phyloP scores from a whole-genome alignment of 1,140 invertebrate species.

The Pteromalus puparum region DNA sequence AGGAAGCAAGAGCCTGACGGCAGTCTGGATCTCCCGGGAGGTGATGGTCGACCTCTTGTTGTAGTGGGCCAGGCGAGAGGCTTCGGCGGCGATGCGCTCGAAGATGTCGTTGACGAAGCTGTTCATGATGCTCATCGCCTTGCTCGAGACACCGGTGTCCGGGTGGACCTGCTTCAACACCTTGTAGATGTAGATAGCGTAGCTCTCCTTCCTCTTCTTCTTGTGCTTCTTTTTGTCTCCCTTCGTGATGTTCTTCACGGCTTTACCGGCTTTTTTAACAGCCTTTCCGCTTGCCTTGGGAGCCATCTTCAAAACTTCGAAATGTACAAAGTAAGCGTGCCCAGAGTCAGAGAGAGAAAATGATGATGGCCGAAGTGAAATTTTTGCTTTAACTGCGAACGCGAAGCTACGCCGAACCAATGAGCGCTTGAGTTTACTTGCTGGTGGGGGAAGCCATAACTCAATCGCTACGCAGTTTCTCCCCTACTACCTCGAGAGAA shows the following conservation, averaged over 20 bases:
- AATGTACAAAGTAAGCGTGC: neutral
- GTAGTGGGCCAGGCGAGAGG: constrained; percentile 82
- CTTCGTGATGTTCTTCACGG: constrained; percentile 67
- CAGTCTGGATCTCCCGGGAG: constrained; percentile 72
- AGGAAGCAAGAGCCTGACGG: constrained; percentile 74
- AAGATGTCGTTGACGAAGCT: constrained; percentile 83
- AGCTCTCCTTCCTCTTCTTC: constrained; percentile 76
- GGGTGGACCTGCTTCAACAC: constrained; percentile 83
- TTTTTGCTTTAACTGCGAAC: too few relatives aligned
- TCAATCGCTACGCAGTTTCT: too few relatives aligned
- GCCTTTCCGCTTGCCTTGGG: constrained; percentile 74
- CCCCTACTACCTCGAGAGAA: too few relatives aligned
- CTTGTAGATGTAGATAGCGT: neutral
- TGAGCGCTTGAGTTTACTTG: neutral
- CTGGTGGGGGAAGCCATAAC: neutral
- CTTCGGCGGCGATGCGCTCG: constrained; percentile 82
- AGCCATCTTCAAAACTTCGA: constrained; percentile 62
- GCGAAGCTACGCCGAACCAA: constrained; percentile 7
- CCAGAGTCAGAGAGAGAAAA: neutral
- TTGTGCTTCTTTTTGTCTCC: constrained; percentile 76
- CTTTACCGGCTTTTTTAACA: constrained; percentile 76
- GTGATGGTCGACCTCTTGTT: constrained; percentile 79
- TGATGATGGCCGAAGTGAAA: too few relatives aligned
- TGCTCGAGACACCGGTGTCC: constrained; percentile 76
- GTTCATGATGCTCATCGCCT: constrained; percentile 81